These are phyloP conservation scores for Drosophila flavopinicola DNA, from an alignment of 2,888 invertebrate genomes.

Conservation along the genomic window DNA sequence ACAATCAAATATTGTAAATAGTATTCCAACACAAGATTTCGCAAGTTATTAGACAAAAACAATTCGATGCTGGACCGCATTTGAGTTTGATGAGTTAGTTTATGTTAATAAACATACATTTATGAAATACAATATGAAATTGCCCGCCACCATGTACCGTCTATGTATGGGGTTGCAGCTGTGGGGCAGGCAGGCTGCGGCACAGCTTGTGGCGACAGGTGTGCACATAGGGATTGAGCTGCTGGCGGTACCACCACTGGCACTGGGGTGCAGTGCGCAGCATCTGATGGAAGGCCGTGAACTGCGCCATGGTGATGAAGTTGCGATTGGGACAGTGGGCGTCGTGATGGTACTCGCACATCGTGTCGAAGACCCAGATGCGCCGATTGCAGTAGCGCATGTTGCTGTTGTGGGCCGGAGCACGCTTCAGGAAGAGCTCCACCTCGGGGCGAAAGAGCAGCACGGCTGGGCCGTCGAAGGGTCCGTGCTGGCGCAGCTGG, in stretches of 20 bases:
- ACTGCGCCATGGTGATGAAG: conserved; percentile 17
- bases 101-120: too few relatives aligned
- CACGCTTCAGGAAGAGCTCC: conserved; percentile 3
- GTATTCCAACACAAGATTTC: too few relatives aligned
- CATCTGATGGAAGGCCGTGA: conserved; percentile 2
- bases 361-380: conserved; percentile 40
- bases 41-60: too few relatives aligned
- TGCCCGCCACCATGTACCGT: too few relatives aligned
- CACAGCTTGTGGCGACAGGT: conserved; percentile 31
- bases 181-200: too few relatives aligned
- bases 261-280: not conserved
- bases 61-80: too few relatives aligned
- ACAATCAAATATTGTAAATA: too few relatives aligned
- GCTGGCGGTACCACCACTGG: conserved; percentile 41
- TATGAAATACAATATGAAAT: too few relatives aligned
- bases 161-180: too few relatives aligned
- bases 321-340: conserved; percentile 29
- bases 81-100: too few relatives aligned
- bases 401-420: conserved; percentile 1
- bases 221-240: conserved; percentile 29
- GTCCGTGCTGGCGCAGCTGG: conserved; percentile 1
- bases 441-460: conserved; percentile 24
- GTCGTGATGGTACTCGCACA: conserved; percentile 41
- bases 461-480: not conserved
- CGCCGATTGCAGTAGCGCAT: conserved; percentile 19